phyloP scores from a whole-genome alignment of 1,140 invertebrate genomes.

The Drosophila tani region DNA sequence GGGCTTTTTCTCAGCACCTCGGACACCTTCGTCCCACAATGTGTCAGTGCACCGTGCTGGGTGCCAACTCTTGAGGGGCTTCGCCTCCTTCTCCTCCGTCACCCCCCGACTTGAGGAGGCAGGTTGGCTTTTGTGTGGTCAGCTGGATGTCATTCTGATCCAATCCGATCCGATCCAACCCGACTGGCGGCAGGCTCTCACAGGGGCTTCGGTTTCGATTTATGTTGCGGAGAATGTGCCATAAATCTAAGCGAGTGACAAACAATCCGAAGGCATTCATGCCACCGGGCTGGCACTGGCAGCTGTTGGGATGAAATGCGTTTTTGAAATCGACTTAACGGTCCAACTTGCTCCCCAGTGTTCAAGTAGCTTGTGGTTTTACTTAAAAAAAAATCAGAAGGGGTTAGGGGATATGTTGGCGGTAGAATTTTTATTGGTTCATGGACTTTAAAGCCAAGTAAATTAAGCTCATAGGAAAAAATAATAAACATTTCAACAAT shows the following conservation, averaged over 20 bases:
- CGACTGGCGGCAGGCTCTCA: conserved; percentile 26
- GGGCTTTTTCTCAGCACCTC: conserved; percentile 33
- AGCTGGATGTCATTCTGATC: conserved; percentile 57
- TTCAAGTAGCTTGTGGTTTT: conserved; percentile 29
- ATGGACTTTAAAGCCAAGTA: neutral
- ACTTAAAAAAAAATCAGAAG: neutral
- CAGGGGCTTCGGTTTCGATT: conserved; percentile 52
- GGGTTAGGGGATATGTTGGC: neutral
- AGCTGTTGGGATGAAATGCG: conserved; percentile 52
- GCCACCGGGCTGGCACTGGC: conserved; percentile 30
- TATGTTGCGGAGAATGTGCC: conserved; percentile 56
- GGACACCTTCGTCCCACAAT: conserved; percentile 50
- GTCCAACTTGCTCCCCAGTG: conserved; percentile 16
- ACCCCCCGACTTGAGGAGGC: conserved; percentile 17
- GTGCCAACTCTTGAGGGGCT: conserved; percentile 60
- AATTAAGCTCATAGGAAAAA: neutral
- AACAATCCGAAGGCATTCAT: conserved; percentile 56
- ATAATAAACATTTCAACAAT: neutral
- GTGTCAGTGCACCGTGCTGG: conserved; percentile 21
- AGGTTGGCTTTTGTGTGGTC: conserved; percentile 57
- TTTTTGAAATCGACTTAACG: conserved; percentile 42
- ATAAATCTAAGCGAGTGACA: conserved; percentile 64
- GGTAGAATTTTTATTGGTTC: neutral
- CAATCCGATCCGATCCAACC: conserved; percentile 16
- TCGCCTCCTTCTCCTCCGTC: conserved; percentile 31